Percentiles rank a stretch among this genome's conserved stretches.
phyloP scores from a whole-genome alignment of 1,140 invertebrate species.

The Drosophila bifasciata region DNA sequence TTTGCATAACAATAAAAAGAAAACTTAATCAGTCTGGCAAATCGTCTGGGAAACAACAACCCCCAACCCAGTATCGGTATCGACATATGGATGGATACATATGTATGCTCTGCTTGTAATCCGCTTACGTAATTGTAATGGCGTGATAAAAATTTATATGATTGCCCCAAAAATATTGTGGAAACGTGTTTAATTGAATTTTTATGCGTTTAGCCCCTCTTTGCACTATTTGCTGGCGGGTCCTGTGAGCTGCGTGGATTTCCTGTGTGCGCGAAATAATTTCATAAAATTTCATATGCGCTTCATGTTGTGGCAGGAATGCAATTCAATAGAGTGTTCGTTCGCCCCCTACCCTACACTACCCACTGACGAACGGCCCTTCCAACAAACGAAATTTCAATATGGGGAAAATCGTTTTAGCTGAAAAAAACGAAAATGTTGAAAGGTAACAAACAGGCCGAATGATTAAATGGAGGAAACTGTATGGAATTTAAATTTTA shows the following conservation, averaged over 20 bases:
- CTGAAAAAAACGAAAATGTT: background rate
- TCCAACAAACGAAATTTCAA: conserved; percentile 17
- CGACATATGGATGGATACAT: no score
- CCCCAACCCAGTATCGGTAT: no score
- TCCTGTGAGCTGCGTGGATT: conserved; percentile 23
- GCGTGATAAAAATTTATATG: conserved; percentile 79
- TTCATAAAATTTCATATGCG: conserved; percentile 76
- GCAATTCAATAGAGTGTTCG: conserved; percentile 61
- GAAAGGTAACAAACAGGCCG: conserved; percentile 11
- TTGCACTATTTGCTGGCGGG: conserved; percentile 11
- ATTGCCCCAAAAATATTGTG: conserved; percentile 72
- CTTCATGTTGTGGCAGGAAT: conserved; percentile 36
- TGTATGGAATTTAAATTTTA: conserved; percentile 12
- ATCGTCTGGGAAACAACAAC: conserved; percentile 53
- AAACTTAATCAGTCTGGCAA: conserved; percentile 77
- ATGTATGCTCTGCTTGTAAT: conserved; percentile 58
- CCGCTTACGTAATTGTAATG: conserved; percentile 80
- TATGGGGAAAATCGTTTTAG: conserved; percentile 46
- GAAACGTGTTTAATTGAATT: conserved; percentile 82
- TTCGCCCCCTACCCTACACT: no score
- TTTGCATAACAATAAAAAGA: conserved; percentile 74
- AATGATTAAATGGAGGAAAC: conserved; percentile 34
- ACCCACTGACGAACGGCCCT: no score
- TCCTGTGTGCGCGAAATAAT: conserved; percentile 58
- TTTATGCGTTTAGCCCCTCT: conserved; percentile 72